Percentiles rank a stretch among this genome's conserved stretches.
Evolutionary conservation across 2,888 invertebrate genomes (phyloP).

Genomic region (Drosophila neonasuta): DNA sequence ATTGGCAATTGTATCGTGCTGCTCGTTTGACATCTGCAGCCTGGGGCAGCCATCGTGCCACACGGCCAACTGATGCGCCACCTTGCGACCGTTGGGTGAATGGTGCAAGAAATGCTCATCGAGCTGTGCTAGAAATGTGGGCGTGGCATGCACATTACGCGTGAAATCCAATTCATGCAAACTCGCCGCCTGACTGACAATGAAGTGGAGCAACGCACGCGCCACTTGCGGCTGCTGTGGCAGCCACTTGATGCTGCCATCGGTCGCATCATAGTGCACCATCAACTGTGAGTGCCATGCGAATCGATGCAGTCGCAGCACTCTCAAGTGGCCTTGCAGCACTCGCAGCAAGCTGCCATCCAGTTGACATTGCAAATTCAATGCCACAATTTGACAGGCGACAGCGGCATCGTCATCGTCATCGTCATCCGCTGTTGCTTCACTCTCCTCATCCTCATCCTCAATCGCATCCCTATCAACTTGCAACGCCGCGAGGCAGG

Average conservation of each 20-base stretch:
- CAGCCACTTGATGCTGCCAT: conserved; percentile 67
- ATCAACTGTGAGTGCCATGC: conserved; percentile 65
- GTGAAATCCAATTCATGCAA: conserved; percentile 67
- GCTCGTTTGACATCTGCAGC: conserved; percentile 19
- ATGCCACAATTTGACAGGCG: conserved; percentile 56
- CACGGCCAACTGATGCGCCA: conserved; percentile 28
- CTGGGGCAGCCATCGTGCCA: conserved; percentile 56
- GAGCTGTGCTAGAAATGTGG: conserved; percentile 60
- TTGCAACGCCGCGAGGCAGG: conserved; percentile 48
- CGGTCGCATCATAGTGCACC: conserved; percentile 56
- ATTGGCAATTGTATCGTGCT: conserved; percentile 16
- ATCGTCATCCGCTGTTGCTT: too few relatives aligned
- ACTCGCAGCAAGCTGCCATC: conserved; percentile 54
- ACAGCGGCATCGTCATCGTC: background rate
- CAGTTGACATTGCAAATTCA: conserved; percentile 66
- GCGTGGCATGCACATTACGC: conserved; percentile 65
- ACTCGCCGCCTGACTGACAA: conserved; percentile 54
- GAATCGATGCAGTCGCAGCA: conserved; percentile 52
- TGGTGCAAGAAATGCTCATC: conserved; percentile 31
- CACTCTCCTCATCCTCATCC: background rate
- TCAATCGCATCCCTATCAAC: background rate
- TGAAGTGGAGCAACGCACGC: conserved; percentile 51
- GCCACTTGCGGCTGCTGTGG: conserved; percentile 63
- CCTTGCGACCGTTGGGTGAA: background rate
- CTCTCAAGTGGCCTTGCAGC: conserved; percentile 31